A percentile compares a stretch with the other conserved stretches of the same genome.
Evolutionary conservation across 2,113 vertebrate genomes (phyloP).

Genomic region (Myxocyprinus asiaticus): DNA sequence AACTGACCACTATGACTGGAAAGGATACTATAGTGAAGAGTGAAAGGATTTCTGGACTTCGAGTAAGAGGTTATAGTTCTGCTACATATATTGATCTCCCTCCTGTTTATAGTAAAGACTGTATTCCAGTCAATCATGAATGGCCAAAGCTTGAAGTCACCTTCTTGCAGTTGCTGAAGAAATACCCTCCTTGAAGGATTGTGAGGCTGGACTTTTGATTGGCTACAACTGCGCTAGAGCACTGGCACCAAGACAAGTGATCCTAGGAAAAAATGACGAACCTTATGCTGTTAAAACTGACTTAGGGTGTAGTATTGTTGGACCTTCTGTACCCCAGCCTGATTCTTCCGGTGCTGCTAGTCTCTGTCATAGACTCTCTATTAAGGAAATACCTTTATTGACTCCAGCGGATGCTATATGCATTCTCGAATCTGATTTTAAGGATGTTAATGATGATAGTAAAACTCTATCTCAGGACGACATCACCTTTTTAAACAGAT

Average conservation of each 20-base stretch:
- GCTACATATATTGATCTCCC: no score
- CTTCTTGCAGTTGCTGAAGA: background rate
- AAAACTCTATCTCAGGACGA: background rate
- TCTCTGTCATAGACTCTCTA: background rate
- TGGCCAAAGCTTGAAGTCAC: background rate
- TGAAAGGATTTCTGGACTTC: no score
- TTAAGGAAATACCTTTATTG: conserved; percentile 25
- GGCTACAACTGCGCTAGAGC: background rate
- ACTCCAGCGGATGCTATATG: conserved; percentile 31
- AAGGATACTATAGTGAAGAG: no score
- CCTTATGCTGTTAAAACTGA: background rate
- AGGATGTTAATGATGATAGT: background rate
- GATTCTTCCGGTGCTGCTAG: background rate
- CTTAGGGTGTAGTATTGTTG: background rate
- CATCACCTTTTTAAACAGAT: no score
- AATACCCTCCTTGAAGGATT: no score
- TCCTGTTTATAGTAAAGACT: no score
- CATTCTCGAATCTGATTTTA: conserved; percentile 35
- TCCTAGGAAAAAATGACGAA: background rate
- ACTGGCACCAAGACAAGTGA: background rate
- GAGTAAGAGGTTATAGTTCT: no score
- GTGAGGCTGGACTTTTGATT: background rate
- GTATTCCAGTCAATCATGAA: no score
- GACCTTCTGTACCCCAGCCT: background rate
- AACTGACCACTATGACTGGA: no score